phyloP scores from a whole-genome alignment of 1,140 invertebrate genomes.

The Drosophila pectinifera region DNA sequence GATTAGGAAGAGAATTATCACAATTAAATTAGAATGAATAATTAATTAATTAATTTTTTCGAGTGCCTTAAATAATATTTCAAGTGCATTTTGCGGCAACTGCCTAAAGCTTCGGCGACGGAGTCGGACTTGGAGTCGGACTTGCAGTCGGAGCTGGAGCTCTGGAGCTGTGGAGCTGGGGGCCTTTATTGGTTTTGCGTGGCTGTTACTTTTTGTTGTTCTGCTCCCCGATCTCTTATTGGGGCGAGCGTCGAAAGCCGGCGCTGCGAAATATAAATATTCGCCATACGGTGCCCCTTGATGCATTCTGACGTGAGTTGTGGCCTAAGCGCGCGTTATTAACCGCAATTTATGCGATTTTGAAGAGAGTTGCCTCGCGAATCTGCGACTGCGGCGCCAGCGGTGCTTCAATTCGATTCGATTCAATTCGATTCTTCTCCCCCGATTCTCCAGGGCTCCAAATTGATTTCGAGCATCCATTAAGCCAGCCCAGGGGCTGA shows the following conservation, averaged over 20 bases:
- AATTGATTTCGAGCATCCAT: slow-evolving; percentile 43
- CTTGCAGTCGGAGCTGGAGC: not conserved
- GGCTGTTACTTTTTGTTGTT: slow-evolving; percentile 5
- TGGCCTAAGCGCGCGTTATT: slow-evolving; percentile 82
- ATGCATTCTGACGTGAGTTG: slow-evolving; percentile 82
- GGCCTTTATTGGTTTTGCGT: slow-evolving; percentile 68
- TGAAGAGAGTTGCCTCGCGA: slow-evolving; percentile 56
- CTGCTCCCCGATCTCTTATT: slow-evolving; percentile 6
- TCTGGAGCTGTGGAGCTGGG: too few relatives aligned
- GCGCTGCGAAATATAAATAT: slow-evolving; percentile 73
- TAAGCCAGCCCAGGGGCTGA: not conserved
- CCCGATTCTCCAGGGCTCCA: not conserved
- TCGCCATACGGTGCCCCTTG: slow-evolving; percentile 75
- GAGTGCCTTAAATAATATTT: not conserved
- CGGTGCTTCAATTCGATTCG: slow-evolving; percentile 21
- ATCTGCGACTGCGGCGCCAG: slow-evolving; percentile 35
- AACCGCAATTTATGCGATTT: slow-evolving; percentile 81
- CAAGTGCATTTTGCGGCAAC: slow-evolving; percentile 7
- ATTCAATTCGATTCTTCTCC: slow-evolving; percentile 13
- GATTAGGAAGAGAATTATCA: not conserved
- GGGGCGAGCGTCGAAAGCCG: slow-evolving; percentile 50
- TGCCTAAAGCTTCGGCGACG: slow-evolving; percentile 30
- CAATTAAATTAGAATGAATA: not conserved
- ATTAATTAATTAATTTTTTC: not conserved
- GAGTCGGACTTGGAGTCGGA: slow-evolving; percentile 13